These are phyloP conservation scores for Hylyphantes graminicola DNA, from an alignment of 1,140 invertebrate genomes.

Conservation along the genomic window DNA sequence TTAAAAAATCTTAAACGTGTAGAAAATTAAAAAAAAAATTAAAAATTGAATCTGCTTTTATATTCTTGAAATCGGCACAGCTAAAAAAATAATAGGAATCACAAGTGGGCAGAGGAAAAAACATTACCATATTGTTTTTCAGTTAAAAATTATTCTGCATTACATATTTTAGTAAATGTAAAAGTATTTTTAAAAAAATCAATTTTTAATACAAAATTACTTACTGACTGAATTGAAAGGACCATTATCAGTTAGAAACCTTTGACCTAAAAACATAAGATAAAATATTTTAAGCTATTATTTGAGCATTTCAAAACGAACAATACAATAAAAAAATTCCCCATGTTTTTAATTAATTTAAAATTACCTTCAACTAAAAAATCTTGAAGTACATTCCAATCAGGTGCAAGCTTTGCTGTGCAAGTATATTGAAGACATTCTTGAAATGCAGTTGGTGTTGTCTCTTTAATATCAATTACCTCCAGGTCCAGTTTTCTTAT, in stretches of 20 bases:
- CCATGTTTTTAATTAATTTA: background rate
- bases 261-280: background rate
- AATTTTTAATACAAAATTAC: background rate
- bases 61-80: too few species aligned
- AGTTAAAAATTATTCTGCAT: too few species aligned
- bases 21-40: too few species aligned
- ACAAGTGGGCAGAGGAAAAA: too few species aligned
- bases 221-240: constrained; percentile 29
- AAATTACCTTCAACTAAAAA: constrained; percentile 26
- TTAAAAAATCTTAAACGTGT: too few species aligned
- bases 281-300: background rate
- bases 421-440: constrained; percentile 36
- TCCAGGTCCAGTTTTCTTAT: background rate
- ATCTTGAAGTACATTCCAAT: constrained; percentile 25
- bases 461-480: constrained; percentile 8
- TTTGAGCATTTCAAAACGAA: background rate
- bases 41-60: too few species aligned
- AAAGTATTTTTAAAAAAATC: background rate
- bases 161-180: background rate
- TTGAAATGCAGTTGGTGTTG: background rate
- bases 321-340: background rate
- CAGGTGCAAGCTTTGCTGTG: constrained; percentile 13
- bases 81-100: too few species aligned
- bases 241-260: background rate
- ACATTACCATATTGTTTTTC: too few species aligned